Conservation (phyloP, 1,140 invertebrate species). For the Rhyzopertha dominica region DNA sequence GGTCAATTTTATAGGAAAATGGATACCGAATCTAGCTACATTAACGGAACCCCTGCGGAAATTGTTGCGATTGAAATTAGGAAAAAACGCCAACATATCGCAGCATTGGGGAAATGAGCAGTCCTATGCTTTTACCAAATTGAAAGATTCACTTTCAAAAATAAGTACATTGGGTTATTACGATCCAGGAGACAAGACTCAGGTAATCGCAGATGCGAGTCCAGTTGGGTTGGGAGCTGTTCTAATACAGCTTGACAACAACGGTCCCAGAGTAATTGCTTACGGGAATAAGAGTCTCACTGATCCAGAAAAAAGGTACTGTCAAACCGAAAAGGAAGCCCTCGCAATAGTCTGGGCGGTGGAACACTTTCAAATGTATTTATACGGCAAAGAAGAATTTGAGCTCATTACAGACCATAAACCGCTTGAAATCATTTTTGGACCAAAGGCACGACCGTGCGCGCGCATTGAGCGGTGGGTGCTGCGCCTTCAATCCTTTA, state of each 20-base stretch:
- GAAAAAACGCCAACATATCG: slow-evolving; percentile 8
- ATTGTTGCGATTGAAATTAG: slow-evolving; percentile 21
- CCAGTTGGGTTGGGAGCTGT: slow-evolving; percentile 43
- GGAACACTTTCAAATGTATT: slow-evolving; percentile 27
- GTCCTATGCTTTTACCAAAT: slow-evolving; percentile 1
- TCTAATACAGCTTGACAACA: slow-evolving; percentile 18
- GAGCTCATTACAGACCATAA: slow-evolving; percentile 36
- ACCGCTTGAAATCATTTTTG: slow-evolving; percentile 39
- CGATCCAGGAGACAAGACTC: slow-evolving; percentile 29
- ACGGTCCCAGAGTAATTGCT: slow-evolving; percentile 9
- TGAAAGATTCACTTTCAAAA: slow-evolving; percentile 5
- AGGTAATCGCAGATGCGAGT: slow-evolving; percentile 45
- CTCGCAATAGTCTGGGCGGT: slow-evolving; percentile 38
- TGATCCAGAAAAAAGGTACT: slow-evolving; percentile 43
- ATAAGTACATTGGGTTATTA: slow-evolving; percentile 49
- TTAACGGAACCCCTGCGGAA: slow-evolving; percentile 29
- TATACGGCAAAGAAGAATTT: slow-evolving; percentile 30
- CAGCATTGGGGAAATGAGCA: not conserved
- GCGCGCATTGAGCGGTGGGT: slow-evolving; percentile 42
- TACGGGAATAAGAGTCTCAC: slow-evolving; percentile 41
- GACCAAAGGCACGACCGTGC: slow-evolving; percentile 30
- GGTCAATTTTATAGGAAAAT: slow-evolving; percentile 25
- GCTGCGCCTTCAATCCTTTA: slow-evolving; percentile 36
- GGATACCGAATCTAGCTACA: slow-evolving; percentile 37
- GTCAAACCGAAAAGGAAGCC: slow-evolving; percentile 45